Evolutionary conservation across 2,113 vertebrate genomes (phyloP).

Genomic region (Halichoerus grypus): DNA sequence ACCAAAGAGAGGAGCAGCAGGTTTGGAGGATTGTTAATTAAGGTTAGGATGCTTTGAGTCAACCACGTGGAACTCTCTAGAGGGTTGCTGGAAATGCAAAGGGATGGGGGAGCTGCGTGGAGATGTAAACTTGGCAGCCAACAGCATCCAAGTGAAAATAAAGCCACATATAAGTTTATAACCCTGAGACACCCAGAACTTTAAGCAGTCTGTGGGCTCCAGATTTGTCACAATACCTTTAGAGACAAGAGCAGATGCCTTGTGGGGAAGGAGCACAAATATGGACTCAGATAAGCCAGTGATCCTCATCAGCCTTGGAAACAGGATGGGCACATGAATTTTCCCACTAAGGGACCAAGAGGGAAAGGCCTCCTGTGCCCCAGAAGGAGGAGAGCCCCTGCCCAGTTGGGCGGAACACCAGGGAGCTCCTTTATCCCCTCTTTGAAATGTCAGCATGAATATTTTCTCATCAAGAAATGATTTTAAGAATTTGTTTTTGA

Average conservation of each 20-base stretch:
- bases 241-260: background rate
- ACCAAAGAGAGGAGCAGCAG: background rate
- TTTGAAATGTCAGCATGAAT: constrained; percentile 32
- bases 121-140: background rate
- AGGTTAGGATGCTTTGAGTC: background rate
- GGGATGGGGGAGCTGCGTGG: background rate
- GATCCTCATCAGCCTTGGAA: background rate
- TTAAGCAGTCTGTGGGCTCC: background rate
- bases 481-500: constrained; percentile 53
- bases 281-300: background rate
- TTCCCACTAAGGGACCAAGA: background rate
- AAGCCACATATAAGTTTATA: background rate
- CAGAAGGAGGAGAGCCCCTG: background rate
- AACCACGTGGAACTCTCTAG: too few relatives aligned
- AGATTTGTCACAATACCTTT: background rate
- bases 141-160: background rate
- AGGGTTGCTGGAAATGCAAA: background rate
- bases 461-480: background rate
- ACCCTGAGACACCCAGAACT: background rate
- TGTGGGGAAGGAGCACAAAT: background rate
- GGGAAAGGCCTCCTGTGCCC: background rate
- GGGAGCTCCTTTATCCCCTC: background rate
- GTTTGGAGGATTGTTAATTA: background rate
- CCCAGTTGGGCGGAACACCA: accelerated
- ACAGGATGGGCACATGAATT: accelerated